Evolutionary conservation across 1,140 invertebrate species (phyloP).

Genomic region (Pseudoatta argentina): DNA sequence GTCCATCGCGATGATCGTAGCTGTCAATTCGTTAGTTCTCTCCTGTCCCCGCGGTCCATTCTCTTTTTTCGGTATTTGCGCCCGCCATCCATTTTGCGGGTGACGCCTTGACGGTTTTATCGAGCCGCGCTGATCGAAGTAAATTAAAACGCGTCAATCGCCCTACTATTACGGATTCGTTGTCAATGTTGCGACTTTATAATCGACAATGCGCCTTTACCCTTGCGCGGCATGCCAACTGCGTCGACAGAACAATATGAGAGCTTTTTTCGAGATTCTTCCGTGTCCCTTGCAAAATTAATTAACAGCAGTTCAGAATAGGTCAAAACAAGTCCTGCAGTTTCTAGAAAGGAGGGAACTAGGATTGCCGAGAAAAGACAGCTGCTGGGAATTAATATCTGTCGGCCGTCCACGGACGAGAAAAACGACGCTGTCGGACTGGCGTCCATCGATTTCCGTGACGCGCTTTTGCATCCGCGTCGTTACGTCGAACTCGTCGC

Average conservation of each 20-base stretch:
- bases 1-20: conserved; percentile 22
- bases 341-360: background rate
- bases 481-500: conserved; percentile 47
- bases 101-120: conserved; percentile 59
- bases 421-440: conserved; percentile 35
- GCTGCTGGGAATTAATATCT: conserved; percentile 59
- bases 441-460: conserved; percentile 53
- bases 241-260: background rate
- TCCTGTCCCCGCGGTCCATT: background rate
- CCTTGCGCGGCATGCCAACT: background rate
- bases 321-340: background rate
- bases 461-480: conserved; percentile 53
- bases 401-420: conserved; percentile 13
- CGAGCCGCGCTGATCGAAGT: conserved; percentile 58
- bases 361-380: background rate
- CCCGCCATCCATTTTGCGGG: conserved; percentile 34
- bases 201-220: conserved; percentile 19
- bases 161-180: conserved; percentile 34
- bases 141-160: conserved; percentile 65
- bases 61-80: background rate
- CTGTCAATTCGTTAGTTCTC: conserved; percentile 46
- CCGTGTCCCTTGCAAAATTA: conserved; percentile 53
- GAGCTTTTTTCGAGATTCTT: background rate
- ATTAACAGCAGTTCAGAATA: conserved; percentile 45
- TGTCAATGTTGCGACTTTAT: conserved; percentile 56